Evolutionary conservation across 2,888 invertebrate genomes (phyloP), one percentile per base, ranked within the genome.

Genomic region (Argyresthia albistria): DNA sequence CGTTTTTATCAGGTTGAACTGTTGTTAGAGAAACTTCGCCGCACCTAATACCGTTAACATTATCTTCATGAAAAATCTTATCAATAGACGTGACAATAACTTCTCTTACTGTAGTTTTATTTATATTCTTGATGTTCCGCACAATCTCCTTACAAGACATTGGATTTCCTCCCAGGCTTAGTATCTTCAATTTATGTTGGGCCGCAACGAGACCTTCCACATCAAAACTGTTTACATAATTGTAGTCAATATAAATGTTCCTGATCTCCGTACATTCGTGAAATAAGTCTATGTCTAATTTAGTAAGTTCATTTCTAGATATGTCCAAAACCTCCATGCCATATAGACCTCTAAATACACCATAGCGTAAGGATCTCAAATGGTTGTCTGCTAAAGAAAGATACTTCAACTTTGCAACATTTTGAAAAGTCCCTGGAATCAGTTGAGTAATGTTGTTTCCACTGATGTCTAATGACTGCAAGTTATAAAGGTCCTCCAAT

Each of bases 111-210:
- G 62, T 57, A 39, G 63, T 66, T 39, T 57, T 65, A 52, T 73
- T 70, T n/a, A 65, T 56, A 42, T 62, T 62, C 49, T 65, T 73
- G 9, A 75, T 64, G 59, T 65, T 69, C 25, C 65, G 62, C 35
- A 83, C 72, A 37, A 86, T 75, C 61, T 82, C 80, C 56, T 70
- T 75, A 59, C 86, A 86, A 9, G 72, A 65, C 50, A 86, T 65
- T 10, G 76, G 78, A 60, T 86, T 86, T 8, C 82, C 82, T 3
- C 86, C 86, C 46, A 86, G 59, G 59, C 86, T 86, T 43, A 86
- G 53, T 25, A 61, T 63, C 36, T 58, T 68, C 43, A 86, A 59
- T 53, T 73, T 75, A n/a, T 74, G 66, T n/a, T 69, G 60, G 0
- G 71, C 61, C 12, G 62, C 55, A 45, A 73, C 60, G n/a, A 84